A percentile compares a stretch with the other conserved stretches of the same genome.
Conservation (phyloP, 2,888 invertebrate genomes). For the Melanargia galathea region DNA sequence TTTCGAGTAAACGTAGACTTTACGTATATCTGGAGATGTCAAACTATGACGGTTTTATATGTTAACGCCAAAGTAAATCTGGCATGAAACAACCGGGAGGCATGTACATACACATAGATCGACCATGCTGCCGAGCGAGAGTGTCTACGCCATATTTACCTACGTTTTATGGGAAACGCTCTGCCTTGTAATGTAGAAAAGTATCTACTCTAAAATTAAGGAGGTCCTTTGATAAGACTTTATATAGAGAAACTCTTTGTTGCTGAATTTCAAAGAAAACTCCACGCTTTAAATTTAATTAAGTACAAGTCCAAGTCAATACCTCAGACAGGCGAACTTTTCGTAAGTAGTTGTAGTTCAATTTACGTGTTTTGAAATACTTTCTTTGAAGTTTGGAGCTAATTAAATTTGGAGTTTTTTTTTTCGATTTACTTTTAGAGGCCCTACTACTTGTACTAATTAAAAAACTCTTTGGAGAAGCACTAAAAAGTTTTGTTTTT, state of each 20-base stretch:
- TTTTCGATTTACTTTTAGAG: background rate
- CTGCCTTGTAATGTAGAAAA: background rate
- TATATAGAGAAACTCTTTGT: slow-evolving; percentile 9
- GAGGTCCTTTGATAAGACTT: background rate
- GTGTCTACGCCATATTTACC: too few relatives aligned
- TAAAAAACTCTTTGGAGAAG: background rate
- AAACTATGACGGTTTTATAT: too few relatives aligned
- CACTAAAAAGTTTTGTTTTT: background rate
- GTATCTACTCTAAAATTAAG: background rate
- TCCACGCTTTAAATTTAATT: slow-evolving; percentile 16
- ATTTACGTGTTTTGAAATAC: slow-evolving; percentile 5
- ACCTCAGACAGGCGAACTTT: slow-evolving; percentile 7
- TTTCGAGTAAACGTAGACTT: too few relatives aligned
- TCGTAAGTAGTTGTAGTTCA: slow-evolving; percentile 2
- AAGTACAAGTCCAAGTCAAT: slow-evolving; percentile 14
- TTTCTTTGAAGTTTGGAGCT: slow-evolving; percentile 11
- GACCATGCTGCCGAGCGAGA: too few relatives aligned
- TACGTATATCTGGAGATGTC: too few relatives aligned
- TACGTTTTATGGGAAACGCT: too few relatives aligned
- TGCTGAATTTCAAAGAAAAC: slow-evolving; percentile 12
- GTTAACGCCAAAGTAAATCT: too few relatives aligned
- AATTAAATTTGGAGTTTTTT: slow-evolving; percentile 13
- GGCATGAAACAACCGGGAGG: too few relatives aligned
- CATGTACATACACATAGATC: too few relatives aligned
- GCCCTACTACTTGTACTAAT: slow-evolving; percentile 9